phyloP scores from a whole-genome alignment of 2,113 vertebrate species.

The Hyperoodon ampullatus region DNA sequence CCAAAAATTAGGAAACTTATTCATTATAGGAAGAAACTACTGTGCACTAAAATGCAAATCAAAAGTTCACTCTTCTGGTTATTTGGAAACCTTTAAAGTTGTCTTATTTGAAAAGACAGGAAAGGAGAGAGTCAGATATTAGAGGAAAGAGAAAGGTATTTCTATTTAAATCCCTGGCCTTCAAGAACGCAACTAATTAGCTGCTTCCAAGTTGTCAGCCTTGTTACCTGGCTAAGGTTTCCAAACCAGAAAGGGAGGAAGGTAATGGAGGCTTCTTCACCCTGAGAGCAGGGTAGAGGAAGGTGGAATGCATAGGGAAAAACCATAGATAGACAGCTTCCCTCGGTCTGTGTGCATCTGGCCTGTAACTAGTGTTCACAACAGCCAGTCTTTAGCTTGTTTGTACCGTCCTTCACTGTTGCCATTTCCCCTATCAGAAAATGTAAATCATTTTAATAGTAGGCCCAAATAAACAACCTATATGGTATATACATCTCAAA shows the following conservation, averaged over 20 bases:
- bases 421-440: constrained; percentile 60
- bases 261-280: not conserved
- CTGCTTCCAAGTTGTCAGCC: not conserved
- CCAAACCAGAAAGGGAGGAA: not conserved
- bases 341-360: constrained; percentile 14
- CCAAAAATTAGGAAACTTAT: not conserved
- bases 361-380: not conserved
- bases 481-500: constrained; percentile 62
- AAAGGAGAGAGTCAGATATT: not conserved
- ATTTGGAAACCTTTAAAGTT: not conserved
- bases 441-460: constrained; percentile 62
- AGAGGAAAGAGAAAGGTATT: constrained; percentile 28
- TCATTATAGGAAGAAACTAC: not conserved
- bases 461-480: constrained; percentile 65
- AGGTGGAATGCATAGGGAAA: not conserved
- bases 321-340: not conserved
- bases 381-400: not conserved
- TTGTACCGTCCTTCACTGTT: constrained; percentile 14
- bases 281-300: constrained; percentile 29
- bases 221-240: not conserved
- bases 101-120: not conserved
- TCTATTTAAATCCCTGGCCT: constrained; percentile 43
- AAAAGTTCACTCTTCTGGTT: not conserved
- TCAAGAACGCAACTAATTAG: constrained; percentile 35
- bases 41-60: not conserved